These are phyloP conservation scores for Cyrtorhinus lividipennis DNA, from an alignment of 1,140 invertebrate species.

Conservation along the genomic window DNA sequence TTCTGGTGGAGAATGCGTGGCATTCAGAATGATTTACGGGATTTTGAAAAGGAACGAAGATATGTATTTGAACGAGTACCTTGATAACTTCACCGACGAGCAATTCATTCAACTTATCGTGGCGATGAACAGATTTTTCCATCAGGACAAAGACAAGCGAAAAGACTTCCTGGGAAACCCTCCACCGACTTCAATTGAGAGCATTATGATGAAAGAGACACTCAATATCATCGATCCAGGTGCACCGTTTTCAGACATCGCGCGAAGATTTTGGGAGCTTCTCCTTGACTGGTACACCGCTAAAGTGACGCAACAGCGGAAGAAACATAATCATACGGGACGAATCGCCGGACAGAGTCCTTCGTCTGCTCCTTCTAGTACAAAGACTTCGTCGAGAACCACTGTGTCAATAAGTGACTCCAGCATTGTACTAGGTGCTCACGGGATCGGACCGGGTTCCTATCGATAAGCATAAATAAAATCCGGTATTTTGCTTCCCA, in stretches of 20 bases:
- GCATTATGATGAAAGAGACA: background rate
- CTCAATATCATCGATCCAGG: background rate
- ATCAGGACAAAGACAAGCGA: background rate
- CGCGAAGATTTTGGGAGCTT: background rate
- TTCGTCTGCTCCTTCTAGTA: no score
- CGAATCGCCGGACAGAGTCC: no score
- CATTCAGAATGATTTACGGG: background rate
- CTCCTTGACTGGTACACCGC: background rate
- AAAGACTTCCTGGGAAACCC: background rate
- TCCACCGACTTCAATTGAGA: background rate
- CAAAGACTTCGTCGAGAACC: no score
- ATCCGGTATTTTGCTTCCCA: no score
- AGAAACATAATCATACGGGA: no score
- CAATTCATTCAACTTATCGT: background rate
- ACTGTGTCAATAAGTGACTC: no score
- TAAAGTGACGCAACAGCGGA: no score
- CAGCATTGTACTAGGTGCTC: no score
- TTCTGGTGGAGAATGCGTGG: background rate
- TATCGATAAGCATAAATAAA: no score
- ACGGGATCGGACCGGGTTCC: no score
- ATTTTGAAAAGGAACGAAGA: background rate
- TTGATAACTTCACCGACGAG: background rate
- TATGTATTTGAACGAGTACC: background rate
- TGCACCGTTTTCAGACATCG: background rate
- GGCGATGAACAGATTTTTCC: background rate